These are phyloP conservation scores for Tiliqua scincoides DNA, from an alignment of 2,113 vertebrate species.

Conservation along the genomic window DNA sequence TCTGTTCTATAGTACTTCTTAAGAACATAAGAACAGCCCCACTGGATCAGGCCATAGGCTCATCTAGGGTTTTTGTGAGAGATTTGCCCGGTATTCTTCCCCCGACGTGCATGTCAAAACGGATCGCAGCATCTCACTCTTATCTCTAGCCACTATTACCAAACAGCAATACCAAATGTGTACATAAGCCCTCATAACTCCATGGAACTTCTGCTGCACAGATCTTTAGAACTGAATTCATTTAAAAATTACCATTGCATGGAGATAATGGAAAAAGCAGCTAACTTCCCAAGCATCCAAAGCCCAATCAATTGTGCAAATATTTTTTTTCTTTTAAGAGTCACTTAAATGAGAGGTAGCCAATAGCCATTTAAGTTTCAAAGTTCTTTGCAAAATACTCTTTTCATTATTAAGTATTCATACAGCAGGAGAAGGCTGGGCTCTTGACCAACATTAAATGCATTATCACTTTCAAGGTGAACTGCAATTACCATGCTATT, in stretches of 20 bases:
- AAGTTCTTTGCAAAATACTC: slow-evolving; percentile 38
- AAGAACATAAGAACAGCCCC: no score
- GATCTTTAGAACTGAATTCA: not conserved
- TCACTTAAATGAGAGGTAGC: slow-evolving; percentile 4
- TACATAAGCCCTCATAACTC: not conserved
- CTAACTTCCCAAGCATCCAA: not conserved
- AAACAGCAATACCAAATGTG: not conserved
- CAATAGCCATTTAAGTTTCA: slow-evolving; percentile 35
- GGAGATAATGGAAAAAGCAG: not conserved
- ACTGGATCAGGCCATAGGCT: no score
- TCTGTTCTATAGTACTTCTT: not conserved
- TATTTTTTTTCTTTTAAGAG: slow-evolving; percentile 22
- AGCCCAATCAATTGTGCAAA: slow-evolving; percentile 1
- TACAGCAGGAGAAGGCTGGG: slow-evolving; percentile 4
- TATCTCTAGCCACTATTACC: not conserved
- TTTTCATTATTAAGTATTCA: slow-evolving; percentile 43
- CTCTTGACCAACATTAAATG: slow-evolving; percentile 28
- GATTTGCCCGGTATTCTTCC: no score
- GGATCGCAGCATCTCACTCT: no score
- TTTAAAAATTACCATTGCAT: not conserved
- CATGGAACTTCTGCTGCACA: not conserved
- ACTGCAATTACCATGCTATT: slow-evolving; percentile 18
- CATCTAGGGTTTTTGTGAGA: no score
- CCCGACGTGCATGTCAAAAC: no score
- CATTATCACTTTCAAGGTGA: slow-evolving; percentile 31